Evolutionary conservation across 2,888 invertebrate genomes (phyloP).

Genomic region (Trichogramma evanescens): DNA sequence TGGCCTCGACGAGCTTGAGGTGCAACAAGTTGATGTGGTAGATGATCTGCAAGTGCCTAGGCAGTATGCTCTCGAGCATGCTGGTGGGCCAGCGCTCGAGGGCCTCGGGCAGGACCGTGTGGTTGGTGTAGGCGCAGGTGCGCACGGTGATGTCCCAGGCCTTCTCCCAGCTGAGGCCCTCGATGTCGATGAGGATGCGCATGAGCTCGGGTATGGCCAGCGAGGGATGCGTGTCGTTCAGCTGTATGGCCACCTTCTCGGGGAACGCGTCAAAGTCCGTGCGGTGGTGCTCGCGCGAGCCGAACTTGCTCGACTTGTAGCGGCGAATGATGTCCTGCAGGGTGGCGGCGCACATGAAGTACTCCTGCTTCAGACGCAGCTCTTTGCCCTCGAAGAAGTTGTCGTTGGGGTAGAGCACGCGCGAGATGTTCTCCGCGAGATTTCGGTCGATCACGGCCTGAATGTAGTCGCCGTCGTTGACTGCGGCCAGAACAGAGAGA

Average conservation of each 20-base stretch:
- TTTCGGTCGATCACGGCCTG: constrained; percentile 98
- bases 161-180: constrained; percentile 82
- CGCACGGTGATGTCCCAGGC: constrained; percentile 83
- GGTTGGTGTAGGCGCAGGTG: constrained; percentile 98
- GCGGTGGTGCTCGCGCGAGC: constrained; percentile 74
- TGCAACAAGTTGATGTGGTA: constrained; percentile 92
- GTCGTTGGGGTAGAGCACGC: constrained; percentile 98
- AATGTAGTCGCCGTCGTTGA: constrained; percentile 98
- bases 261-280: constrained; percentile 84
- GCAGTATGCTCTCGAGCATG: constrained; percentile 81
- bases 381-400: constrained; percentile 99
- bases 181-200: constrained; percentile 87
- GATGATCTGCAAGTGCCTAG: constrained; percentile 94
- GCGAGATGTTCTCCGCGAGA: constrained; percentile 93
- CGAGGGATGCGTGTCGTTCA: constrained; percentile 98
- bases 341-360: constrained; percentile 98
- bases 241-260: constrained; percentile 93
- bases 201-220: constrained; percentile 96
- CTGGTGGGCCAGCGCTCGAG: constrained; percentile 89
- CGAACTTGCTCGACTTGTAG: constrained; percentile 92
- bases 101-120: constrained; percentile 97
- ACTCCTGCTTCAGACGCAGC: constrained; percentile 95
- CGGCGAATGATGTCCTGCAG: constrained; percentile 90
- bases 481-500: constrained; percentile 58
- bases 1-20: constrained; percentile 59